Conservation (phyloP, 1,140 invertebrate genomes). For the Dendrolimus kikuchii region DNA sequence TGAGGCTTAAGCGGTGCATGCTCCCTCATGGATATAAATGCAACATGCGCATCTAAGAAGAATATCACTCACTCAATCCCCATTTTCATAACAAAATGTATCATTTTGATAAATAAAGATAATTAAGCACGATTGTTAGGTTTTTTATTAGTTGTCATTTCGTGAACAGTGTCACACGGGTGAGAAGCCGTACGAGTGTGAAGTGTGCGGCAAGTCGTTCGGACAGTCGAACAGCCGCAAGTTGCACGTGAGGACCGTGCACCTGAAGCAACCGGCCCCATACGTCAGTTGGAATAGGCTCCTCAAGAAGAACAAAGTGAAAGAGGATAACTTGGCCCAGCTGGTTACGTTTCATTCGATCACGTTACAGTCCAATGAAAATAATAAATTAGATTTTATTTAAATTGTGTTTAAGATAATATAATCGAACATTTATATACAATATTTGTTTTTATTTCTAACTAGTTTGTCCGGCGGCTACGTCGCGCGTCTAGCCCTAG, state of each 20-base stretch:
- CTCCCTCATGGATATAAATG: too few relatives aligned
- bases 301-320: too few relatives aligned
- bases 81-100: background rate
- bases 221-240: constrained; percentile 76
- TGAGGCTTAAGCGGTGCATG: too few relatives aligned
- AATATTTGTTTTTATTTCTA: too few relatives aligned
- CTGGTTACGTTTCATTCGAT: background rate
- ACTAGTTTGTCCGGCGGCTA: too few relatives aligned
- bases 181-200: constrained; percentile 82
- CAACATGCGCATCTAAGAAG: too few relatives aligned
- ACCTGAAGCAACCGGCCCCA: constrained; percentile 26
- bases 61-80: too few relatives aligned
- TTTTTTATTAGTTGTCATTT: background rate
- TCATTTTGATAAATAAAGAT: background rate
- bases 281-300: constrained; percentile 12
- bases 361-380: constrained; percentile 3
- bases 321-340: too few relatives aligned
- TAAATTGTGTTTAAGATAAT: too few relatives aligned
- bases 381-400: background rate
- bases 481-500: too few relatives aligned
- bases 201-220: constrained; percentile 85
- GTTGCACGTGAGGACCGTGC: constrained; percentile 29
- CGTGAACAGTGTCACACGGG: constrained; percentile 73
- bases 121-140: background rate
- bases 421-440: too few relatives aligned